Base-by-base conservation (phyloP, 2,113 vertebrate genomes). In the Mungos mungo region DNA sequence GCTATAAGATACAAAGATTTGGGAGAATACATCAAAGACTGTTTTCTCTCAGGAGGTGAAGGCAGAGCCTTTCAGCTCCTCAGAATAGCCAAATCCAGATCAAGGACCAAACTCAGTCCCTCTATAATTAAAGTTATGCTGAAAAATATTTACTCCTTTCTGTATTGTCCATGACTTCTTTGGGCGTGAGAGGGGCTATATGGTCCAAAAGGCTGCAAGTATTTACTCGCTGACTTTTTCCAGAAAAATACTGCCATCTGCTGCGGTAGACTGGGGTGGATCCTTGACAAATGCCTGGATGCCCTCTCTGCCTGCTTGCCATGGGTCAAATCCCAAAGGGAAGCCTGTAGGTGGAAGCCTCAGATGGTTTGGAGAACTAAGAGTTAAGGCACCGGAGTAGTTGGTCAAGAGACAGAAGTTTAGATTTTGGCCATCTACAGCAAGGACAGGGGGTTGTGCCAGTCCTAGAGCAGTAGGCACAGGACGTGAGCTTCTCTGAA, bases 381-480 rank as follows among this genome's bases (percentile, higher is more conserved):
- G 21, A 18, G 14, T 47, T 25, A 35, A 60, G 69, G 45, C 35
- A 3, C 18, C 4, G 19, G 31, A 47, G 45, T 15, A 31, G 15
- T 12, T 1, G 16, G 25, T 29, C n/a, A 29, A 3, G 27, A 45
- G 57, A 27, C 6, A 0, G 6, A 33, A 29, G 23, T 7, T 11
- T 21, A 0, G n/a, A 35, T 16, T 45, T 25, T 13, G 29, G 9
- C 15, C 9, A 41, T 14, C 7, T 76, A 10, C 11, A 14, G 12
- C 66, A 65, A 11, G 25, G 16, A 52, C 25, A n/a, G n/a, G 66
- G 15, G 45, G 21, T 7, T 29, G 60, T 41, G 29, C 27, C 6
- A 9, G 13, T 29, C 16, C 29, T 16, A 41, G 11, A 12, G n/a
- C 5, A 25, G 6, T 0, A 33, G 31, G 2, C 14, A 79, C 19